Conservation (phyloP, 2,797 vertebrate species). For the Microhierax caerulescens region DNA sequence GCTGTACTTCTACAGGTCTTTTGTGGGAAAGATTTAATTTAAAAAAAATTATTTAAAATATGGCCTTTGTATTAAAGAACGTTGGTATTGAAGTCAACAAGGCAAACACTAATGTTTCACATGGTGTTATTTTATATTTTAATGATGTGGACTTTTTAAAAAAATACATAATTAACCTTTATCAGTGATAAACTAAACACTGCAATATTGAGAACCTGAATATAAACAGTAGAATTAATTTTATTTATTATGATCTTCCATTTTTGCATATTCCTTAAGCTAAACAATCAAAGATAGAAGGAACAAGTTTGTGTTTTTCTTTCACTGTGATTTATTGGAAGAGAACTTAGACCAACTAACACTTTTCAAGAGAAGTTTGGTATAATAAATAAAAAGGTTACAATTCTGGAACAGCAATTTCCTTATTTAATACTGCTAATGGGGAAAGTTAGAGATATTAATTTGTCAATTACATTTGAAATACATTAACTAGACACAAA, state of each 20-base stretch:
- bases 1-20: background rate
- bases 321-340: constrained; percentile 37
- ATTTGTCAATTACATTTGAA: constrained; percentile 52
- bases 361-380: background rate
- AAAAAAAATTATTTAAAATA: background rate
- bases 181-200: background rate
- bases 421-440: constrained; percentile 48
- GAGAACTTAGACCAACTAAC: background rate
- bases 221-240: background rate
- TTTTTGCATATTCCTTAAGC: too few relatives aligned
- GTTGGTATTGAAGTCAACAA: background rate
- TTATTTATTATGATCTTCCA: background rate
- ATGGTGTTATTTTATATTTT: background rate
- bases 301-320: background rate
- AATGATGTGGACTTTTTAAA: background rate
- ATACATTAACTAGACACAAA: background rate
- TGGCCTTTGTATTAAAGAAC: background rate
- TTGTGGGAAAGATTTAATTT: background rate
- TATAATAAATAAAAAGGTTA: constrained; percentile 40
- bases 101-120: background rate
- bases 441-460: constrained; percentile 25
- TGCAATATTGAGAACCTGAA: background rate
- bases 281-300: background rate
- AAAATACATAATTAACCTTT: background rate
- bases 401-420: constrained; percentile 45